phyloP scores from a whole-genome alignment of 2,888 invertebrate species.

The Platynereis dumerilii region DNA sequence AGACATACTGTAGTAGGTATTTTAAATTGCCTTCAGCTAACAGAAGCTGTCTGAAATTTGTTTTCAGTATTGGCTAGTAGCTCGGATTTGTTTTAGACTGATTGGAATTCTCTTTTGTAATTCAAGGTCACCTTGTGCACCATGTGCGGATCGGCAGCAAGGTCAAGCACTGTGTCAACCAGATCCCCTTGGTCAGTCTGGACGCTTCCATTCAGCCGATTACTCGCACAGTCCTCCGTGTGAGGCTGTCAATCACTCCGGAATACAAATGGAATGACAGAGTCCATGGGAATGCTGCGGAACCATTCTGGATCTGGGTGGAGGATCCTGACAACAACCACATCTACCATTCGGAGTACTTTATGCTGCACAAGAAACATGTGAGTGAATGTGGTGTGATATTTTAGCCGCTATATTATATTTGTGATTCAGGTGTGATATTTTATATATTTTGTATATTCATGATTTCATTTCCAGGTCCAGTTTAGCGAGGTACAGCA shows the following conservation, averaged over 20 bases:
- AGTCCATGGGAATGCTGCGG: conserved; percentile 84
- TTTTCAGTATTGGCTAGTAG: too few species aligned
- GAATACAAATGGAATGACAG: conserved; percentile 79
- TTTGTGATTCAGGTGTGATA: background rate
- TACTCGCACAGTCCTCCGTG: conserved; percentile 78
- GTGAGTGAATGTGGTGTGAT: too few species aligned
- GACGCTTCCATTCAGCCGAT: conserved; percentile 91
- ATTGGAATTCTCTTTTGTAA: too few species aligned
- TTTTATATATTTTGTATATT: background rate
- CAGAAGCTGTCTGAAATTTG: too few species aligned
- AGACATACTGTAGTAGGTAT: too few species aligned
- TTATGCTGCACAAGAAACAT: conserved; percentile 82
- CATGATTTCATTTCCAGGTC: conserved; percentile 64
- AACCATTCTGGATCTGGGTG: conserved; percentile 97
- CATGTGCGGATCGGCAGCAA: conserved; percentile 78
- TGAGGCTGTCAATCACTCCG: conserved; percentile 76
- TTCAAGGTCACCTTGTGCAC: conserved; percentile 73
- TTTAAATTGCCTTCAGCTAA: too few species aligned
- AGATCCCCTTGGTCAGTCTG: conserved; percentile 84
- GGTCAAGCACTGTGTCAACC: conserved; percentile 82
- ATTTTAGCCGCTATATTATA: background rate
- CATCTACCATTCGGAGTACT: conserved; percentile 95
- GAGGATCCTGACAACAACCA: conserved; percentile 93
- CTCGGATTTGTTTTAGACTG: too few species aligned
- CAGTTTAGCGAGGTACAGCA: conserved; percentile 78